Evolutionary conservation across 1,140 invertebrate species (phyloP).

Genomic region (Akabosia matsudoensis): DNA sequence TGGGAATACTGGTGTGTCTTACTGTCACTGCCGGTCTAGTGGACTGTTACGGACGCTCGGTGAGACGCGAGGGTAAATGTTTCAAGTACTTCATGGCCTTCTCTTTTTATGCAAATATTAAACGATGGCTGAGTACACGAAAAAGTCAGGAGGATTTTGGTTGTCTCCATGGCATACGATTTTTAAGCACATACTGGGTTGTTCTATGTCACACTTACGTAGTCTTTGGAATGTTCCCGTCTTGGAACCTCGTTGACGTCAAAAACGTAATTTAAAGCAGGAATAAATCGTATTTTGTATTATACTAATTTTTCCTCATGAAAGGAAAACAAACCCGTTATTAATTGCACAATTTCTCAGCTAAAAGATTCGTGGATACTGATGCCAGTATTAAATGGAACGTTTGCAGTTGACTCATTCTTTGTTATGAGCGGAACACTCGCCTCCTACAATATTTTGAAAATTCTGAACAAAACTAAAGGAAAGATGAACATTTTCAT

Average conservation of each 20-base stretch:
- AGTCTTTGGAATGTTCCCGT: background rate
- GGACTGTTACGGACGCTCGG: too few relatives aligned
- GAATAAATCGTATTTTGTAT: too few relatives aligned
- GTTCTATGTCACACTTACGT: slow-evolving; percentile 24
- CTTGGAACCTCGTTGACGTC: background rate
- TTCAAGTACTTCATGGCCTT: background rate
- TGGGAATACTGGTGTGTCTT: too few relatives aligned
- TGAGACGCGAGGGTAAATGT: too few relatives aligned
- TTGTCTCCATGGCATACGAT: slow-evolving; percentile 33
- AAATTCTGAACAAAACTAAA: slow-evolving; percentile 43
- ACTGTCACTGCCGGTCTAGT: too few relatives aligned
- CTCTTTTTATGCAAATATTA: background rate
- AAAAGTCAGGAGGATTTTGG: slow-evolving; percentile 1
- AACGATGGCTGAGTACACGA: background rate
- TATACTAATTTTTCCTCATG: too few relatives aligned
- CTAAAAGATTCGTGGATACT: slow-evolving; percentile 1
- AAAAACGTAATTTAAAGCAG: too few relatives aligned
- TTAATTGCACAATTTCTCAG: too few relatives aligned
- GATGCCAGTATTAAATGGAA: slow-evolving; percentile 50
- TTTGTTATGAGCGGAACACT: slow-evolving; percentile 51
- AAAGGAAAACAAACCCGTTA: too few relatives aligned
- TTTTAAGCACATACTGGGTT: slow-evolving; percentile 35
- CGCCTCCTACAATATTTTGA: slow-evolving; percentile 44
- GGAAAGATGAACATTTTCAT: slow-evolving; percentile 44
- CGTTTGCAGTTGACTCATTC: slow-evolving; percentile 55